Conservation (phyloP, 1,140 invertebrate species). For the Eueides isabella region DNA sequence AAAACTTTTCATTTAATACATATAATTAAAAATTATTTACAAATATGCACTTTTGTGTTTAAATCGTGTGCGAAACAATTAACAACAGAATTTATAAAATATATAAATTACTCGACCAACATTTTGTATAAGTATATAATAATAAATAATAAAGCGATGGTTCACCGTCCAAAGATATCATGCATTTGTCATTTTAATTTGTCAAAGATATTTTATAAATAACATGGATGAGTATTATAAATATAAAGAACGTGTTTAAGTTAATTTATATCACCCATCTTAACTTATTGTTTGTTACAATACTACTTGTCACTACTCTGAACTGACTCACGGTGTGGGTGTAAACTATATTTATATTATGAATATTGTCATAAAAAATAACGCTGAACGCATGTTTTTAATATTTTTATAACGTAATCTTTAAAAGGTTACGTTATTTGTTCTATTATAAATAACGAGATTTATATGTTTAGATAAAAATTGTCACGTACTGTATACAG, state of each 20-base stretch:
- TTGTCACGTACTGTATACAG: no score
- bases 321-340: constrained; percentile 4
- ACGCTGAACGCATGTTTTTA: neutral
- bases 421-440: no score
- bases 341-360: neutral
- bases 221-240: neutral
- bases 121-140: no score
- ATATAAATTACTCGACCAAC: no score
- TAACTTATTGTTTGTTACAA: neutral
- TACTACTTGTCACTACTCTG: constrained; percentile 2
- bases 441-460: no score
- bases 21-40: no score
- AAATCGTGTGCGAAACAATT: no score
- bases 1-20: no score
- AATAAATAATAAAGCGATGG: neutral
- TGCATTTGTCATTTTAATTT: neutral
- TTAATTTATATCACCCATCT: constrained; percentile 2
- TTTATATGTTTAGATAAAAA: no score
- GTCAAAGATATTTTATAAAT: neutral
- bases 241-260: neutral
- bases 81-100: no score
- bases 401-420: neutral
- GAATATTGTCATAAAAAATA: neutral
- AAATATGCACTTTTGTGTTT: no score
- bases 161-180: neutral